Evolutionary conservation across 1,140 invertebrate species (phyloP).

Genomic region (Caenorhabditis remanei): DNA sequence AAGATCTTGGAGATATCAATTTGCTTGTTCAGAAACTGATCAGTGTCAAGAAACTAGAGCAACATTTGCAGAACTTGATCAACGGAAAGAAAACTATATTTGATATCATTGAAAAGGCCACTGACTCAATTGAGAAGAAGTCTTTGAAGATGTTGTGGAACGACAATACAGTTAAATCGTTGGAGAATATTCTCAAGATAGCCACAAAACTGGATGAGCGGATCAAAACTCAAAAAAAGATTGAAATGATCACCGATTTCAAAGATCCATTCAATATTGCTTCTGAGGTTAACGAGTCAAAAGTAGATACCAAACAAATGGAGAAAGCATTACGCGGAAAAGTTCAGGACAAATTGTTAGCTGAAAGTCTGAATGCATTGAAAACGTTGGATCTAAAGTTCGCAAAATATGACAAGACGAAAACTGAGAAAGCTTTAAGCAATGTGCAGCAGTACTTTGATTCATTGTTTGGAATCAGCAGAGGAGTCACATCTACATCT

Average conservation of each 20-base stretch:
- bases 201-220: background rate
- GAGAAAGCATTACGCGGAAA: background rate
- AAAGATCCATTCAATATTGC: background rate
- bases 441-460: background rate
- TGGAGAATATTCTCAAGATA: background rate
- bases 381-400: slow-evolving; percentile 4
- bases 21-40: too few species aligned
- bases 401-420: background rate
- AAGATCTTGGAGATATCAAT: too few species aligned
- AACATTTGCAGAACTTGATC: too few species aligned
- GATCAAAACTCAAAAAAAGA: background rate
- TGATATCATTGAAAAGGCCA: background rate
- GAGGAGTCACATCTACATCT: too few species aligned
- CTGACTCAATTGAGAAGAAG: background rate
- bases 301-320: background rate
- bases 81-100: too few species aligned
- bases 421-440: too few species aligned
- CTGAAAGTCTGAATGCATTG: background rate
- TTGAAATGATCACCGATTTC: background rate
- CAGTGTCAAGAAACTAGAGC: too few species aligned
- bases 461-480: background rate
- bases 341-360: background rate
- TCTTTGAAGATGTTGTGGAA: background rate
- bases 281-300: background rate
- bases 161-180: background rate